Evolutionary conservation across 2,797 vertebrate species (phyloP).

Genomic region (Onychomys arenicola): DNA sequence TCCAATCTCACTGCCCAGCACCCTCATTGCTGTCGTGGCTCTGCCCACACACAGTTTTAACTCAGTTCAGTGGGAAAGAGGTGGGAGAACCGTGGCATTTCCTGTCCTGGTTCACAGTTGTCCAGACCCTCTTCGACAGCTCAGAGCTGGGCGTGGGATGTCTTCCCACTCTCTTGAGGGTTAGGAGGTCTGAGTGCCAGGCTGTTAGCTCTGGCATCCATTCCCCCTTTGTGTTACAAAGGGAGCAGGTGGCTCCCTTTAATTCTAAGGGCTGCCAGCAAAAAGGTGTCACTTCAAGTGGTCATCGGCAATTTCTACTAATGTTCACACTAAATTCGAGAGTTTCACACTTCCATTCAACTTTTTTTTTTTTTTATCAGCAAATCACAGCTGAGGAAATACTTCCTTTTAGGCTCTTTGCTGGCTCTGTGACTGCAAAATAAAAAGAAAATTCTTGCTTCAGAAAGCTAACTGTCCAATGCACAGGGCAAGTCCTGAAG

Average conservation of each 20-base stretch:
- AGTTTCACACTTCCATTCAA: conserved; percentile 37
- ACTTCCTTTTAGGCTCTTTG: conserved; percentile 40
- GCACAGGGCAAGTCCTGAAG: not conserved
- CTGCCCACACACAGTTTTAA: conserved; percentile 75
- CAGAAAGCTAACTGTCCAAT: not conserved
- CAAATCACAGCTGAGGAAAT: not conserved
- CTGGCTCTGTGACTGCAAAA: not conserved
- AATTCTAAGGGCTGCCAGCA: not conserved
- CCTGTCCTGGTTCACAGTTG: conserved; percentile 80
- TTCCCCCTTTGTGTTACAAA: not conserved
- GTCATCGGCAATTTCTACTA: conserved; percentile 24
- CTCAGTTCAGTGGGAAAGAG: conserved; percentile 80
- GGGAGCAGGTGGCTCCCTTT: conserved; percentile 7
- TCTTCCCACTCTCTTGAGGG: conserved; percentile 5
- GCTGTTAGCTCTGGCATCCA: not conserved
- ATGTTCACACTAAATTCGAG: not conserved
- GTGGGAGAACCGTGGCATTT: conserved; percentile 84
- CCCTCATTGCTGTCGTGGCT: not conserved
- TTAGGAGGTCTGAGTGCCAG: conserved; percentile 48
- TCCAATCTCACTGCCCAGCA: not conserved
- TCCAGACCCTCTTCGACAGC: conserved; percentile 69
- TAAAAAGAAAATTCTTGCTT: conserved; percentile 35
- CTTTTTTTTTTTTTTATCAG: not conserved
- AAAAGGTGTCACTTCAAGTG: conserved; percentile 3
- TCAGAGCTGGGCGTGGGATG: conserved; percentile 43